Percentiles rank a stretch among this genome's conserved stretches.
Evolutionary conservation across 2,113 vertebrate genomes (phyloP).

Genomic region (Peromyscus californicus): DNA sequence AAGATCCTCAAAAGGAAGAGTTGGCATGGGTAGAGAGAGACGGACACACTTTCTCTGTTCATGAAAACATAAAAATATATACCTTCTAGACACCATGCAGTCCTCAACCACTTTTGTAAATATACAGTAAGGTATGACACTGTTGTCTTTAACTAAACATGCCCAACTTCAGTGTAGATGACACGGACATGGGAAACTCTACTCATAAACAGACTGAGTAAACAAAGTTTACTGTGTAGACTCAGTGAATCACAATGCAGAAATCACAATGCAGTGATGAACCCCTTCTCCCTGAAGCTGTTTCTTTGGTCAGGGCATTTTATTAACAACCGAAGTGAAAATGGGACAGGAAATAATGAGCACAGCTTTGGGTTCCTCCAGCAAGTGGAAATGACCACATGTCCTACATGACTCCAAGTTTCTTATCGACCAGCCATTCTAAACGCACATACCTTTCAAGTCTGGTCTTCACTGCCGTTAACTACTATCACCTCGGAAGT

Average conservation of each 20-base stretch:
- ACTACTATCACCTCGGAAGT: slow-evolving; percentile 97
- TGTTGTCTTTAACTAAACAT: background rate
- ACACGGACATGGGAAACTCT: background rate
- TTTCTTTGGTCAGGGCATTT: background rate
- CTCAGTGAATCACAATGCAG: background rate
- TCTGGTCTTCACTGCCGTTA: slow-evolving; percentile 97
- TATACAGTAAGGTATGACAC: background rate
- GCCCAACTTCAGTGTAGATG: background rate
- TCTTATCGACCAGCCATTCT: background rate
- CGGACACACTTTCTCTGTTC: background rate
- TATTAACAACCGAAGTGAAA: background rate
- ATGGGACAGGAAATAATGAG: background rate
- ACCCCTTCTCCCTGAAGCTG: background rate
- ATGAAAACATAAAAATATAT: background rate
- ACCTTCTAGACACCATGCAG: background rate
- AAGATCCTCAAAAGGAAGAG: background rate
- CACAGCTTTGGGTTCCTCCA: background rate
- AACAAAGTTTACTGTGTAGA: background rate
- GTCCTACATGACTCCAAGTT: background rate
- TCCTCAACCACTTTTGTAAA: background rate
- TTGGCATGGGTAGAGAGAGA: background rate
- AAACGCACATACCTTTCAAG: slow-evolving; percentile 90
- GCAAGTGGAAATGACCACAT: background rate
- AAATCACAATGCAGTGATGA: background rate
- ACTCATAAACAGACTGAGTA: background rate